These are phyloP conservation scores for Struthidea cinerea DNA, from an alignment of 2,113 vertebrate genomes.

Conservation along the genomic window DNA sequence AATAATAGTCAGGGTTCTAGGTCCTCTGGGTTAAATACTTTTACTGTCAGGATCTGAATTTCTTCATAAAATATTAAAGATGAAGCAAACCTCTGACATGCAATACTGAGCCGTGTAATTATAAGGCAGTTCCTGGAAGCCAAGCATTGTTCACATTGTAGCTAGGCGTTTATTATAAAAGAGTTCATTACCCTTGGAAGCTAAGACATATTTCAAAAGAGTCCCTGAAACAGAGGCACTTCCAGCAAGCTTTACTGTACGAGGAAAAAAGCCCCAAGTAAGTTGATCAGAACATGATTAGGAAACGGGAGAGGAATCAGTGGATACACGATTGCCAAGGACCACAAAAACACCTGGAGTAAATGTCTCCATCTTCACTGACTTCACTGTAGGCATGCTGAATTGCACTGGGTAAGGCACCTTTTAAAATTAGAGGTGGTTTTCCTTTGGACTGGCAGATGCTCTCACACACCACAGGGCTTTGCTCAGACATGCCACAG, in stretches of 20 bases:
- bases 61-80: conserved; percentile 83
- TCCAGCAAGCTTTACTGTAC: conserved; percentile 23
- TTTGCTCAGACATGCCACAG: background rate
- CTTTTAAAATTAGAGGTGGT: conserved; percentile 16
- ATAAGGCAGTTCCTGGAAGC: conserved; percentile 75
- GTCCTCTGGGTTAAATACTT: conserved; percentile 81
- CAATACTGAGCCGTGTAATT: conserved; percentile 66
- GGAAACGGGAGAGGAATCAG: conserved; percentile 40
- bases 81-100: conserved; percentile 73
- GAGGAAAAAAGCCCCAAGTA: conserved; percentile 31
- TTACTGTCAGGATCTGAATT: conserved; percentile 79
- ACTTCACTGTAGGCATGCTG: background rate
- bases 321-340: background rate
- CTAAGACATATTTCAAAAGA: conserved; percentile 60
- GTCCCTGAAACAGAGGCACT: conserved; percentile 52
- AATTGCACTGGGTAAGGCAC: background rate
- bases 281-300: conserved; percentile 39
- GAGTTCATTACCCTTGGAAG: conserved; percentile 79
- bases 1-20: conserved; percentile 73
- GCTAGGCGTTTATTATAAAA: conserved; percentile 71
- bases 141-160: conserved; percentile 66
- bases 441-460: background rate
- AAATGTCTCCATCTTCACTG: background rate
- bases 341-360: background rate
- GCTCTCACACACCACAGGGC: background rate